Evolutionary conservation across 2,797 vertebrate genomes (phyloP).

Genomic region (Mastacembelus armatus): DNA sequence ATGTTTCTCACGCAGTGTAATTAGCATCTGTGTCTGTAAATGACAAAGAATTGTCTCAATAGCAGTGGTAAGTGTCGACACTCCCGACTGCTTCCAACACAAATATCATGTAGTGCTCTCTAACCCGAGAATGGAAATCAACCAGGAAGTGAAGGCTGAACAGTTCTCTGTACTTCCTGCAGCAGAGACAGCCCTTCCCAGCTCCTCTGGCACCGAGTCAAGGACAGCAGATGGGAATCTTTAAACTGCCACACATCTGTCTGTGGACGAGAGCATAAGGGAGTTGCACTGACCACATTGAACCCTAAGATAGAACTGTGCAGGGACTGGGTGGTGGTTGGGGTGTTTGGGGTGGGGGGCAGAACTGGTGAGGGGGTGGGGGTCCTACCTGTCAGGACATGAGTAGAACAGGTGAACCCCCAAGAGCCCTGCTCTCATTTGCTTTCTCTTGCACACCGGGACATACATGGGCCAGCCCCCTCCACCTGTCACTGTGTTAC

Average conservation of each 20-base stretch:
- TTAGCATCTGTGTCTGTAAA: slow-evolving; percentile 2
- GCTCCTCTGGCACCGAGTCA: slow-evolving; percentile 75
- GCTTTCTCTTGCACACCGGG: slow-evolving; percentile 10
- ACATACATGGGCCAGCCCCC: slow-evolving; percentile 51
- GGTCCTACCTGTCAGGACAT: slow-evolving; percentile 82
- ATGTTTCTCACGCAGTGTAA: too few species aligned
- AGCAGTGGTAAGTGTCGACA: slow-evolving; percentile 10
- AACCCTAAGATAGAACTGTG: slow-evolving; percentile 43
- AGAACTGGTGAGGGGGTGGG: slow-evolving; percentile 45
- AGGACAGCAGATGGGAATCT: slow-evolving; percentile 82
- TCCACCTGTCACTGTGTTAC: slow-evolving; percentile 77
- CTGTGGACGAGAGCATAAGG: slow-evolving; percentile 49
- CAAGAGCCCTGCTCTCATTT: slow-evolving; percentile 68
- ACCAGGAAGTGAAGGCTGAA: slow-evolving; percentile 43
- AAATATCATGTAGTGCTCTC: slow-evolving; percentile 36
- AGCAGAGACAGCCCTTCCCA: slow-evolving; percentile 41
- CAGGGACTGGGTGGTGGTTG: slow-evolving; percentile 47
- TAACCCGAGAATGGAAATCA: slow-evolving; percentile 33
- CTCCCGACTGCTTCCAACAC: slow-evolving; percentile 36
- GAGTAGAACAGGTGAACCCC: slow-evolving; percentile 83
- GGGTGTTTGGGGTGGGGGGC: slow-evolving; percentile 29
- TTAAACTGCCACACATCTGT: slow-evolving; percentile 70
- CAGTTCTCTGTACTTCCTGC: slow-evolving; percentile 56
- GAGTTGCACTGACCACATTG: slow-evolving; percentile 66
- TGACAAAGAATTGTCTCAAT: slow-evolving; percentile 4